These are phyloP conservation scores for Ianthella basta DNA, from an alignment of 37 sponge, comb jelly and placozoan species.

Conservation along the genomic window DNA sequence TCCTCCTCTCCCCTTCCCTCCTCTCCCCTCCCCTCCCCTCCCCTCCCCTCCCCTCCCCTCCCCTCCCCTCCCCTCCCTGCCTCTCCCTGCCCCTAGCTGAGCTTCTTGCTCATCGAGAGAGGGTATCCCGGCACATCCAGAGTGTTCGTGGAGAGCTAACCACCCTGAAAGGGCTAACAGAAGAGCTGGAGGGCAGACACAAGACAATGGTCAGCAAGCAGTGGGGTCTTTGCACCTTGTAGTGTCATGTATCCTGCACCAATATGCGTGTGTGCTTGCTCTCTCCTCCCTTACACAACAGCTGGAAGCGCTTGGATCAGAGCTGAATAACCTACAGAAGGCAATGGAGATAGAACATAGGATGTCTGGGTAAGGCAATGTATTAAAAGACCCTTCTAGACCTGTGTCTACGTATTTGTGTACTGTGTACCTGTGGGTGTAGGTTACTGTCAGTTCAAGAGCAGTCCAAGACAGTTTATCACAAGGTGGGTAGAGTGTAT, in stretches of 20 bases:
- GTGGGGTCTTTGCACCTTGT: neutral
- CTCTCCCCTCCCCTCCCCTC: too few relatives aligned
- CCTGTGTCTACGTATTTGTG: neutral
- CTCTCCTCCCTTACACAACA: neutral
- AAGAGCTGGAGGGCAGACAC: neutral
- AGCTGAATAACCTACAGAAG: neutral
- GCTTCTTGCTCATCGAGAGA: constrained; percentile 53
- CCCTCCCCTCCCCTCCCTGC: too few relatives aligned
- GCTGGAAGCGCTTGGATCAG: neutral
- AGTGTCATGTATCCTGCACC: neutral
- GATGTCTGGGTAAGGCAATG: neutral
- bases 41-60: too few relatives aligned
- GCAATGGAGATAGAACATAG: neutral
- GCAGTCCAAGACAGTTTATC: neutral
- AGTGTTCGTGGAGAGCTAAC: constrained; percentile 34
- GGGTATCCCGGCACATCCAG: constrained; percentile 46
- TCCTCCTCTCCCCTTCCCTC: too few relatives aligned
- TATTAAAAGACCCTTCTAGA: neutral
- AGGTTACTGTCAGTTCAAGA: neutral
- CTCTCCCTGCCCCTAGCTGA: constrained; percentile 43
- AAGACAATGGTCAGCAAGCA: constrained; percentile 19
- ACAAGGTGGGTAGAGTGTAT: too few relatives aligned
- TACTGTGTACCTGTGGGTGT: neutral
- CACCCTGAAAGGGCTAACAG: neutral
- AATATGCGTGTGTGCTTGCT: neutral